phyloP scores from a whole-genome alignment of 2,888 invertebrate genomes.

The Spisula solida region DNA sequence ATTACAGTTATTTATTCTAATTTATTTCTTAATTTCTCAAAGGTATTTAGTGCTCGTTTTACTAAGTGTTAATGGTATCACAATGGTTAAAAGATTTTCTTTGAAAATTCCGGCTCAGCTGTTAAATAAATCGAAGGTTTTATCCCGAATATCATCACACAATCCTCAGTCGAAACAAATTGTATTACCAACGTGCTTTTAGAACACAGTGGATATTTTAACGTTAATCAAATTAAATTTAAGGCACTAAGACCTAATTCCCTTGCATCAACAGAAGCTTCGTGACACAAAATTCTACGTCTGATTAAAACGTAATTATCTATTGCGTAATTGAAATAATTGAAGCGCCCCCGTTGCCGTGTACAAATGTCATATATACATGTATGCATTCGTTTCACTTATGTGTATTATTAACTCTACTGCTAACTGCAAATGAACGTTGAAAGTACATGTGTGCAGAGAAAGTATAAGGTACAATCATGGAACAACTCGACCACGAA shows the following conservation, averaged over 20 bases:
- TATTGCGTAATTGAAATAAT: not conserved
- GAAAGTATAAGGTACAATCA: too few species aligned
- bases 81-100: constrained; percentile 14
- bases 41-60: too few species aligned
- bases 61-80: too few species aligned
- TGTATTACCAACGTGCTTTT: not conserved
- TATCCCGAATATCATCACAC: not conserved
- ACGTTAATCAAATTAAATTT: not conserved
- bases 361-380: not conserved
- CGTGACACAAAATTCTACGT: not conserved
- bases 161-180: not conserved
- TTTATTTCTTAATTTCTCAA: too few species aligned
- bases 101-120: not conserved
- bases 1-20: too few species aligned
- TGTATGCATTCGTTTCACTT: not conserved
- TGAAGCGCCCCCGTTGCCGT: not conserved
- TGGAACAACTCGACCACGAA: too few species aligned
- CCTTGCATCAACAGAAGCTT: not conserved
- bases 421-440: too few species aligned
- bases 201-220: not conserved
- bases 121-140: not conserved
- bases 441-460: too few species aligned
- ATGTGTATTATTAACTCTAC: too few species aligned
- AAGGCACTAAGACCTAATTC: not conserved
- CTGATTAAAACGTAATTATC: constrained; percentile 2